A percentile compares a stretch with the other conserved stretches of the same genome.
phyloP scores from a whole-genome alignment of 2,113 vertebrate genomes.

The Mastomys natalensis region DNA sequence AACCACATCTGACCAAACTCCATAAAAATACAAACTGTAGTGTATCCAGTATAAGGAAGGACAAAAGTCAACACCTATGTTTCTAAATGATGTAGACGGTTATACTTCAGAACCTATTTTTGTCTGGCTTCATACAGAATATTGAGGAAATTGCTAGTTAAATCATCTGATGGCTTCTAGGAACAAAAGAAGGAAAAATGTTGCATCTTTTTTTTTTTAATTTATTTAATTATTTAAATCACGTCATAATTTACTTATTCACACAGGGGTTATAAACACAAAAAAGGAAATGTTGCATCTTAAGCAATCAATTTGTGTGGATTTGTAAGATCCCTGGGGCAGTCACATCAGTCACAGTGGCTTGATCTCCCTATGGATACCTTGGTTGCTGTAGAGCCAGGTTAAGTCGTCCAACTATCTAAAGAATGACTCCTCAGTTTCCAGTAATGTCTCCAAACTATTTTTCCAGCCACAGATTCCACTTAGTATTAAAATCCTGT shows the following conservation, averaged over 20 bases:
- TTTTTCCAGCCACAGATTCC: too few species aligned
- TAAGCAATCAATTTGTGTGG: background rate
- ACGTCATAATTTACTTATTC: too few species aligned
- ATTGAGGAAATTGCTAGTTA: background rate
- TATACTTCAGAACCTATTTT: background rate
- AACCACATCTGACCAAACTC: background rate
- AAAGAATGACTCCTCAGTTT: background rate
- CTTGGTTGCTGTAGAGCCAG: background rate
- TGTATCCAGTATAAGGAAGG: too few species aligned
- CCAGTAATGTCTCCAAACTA: background rate
- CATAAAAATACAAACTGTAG: background rate
- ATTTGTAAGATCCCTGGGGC: too few species aligned
- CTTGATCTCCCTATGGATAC: background rate
- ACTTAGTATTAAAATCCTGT: rapidly evolving
- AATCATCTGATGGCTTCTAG: background rate
- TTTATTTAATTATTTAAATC: too few species aligned
- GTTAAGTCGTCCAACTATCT: rapidly evolving
- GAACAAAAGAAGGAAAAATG: background rate
- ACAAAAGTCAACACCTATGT: background rate
- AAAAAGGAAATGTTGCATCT: rapidly evolving
- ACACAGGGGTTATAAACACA: too few species aligned
- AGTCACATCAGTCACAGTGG: rapidly evolving
- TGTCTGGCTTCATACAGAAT: background rate
- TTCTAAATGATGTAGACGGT: background rate
- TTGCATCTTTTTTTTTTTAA: too few species aligned